Percentiles rank a stretch among this genome's conserved stretches.
Evolutionary conservation across 2,888 invertebrate species (phyloP).

Genomic region (Cheilosia pagana): DNA sequence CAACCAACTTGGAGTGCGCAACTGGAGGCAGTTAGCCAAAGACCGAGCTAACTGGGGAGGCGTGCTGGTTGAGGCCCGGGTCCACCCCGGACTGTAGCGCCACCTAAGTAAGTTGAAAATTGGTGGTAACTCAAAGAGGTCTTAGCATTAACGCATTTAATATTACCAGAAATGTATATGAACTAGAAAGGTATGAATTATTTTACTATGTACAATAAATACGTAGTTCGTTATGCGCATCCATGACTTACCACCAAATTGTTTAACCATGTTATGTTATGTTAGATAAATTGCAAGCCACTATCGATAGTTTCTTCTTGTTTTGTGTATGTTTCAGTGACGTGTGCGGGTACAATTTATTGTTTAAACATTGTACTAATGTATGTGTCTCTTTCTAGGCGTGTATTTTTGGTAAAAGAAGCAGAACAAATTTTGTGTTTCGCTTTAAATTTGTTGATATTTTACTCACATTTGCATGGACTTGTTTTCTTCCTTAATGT

Average conservation of each 20-base stretch:
- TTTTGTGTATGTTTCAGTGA: conserved; percentile 47
- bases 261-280: conserved; percentile 42
- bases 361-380: neutral
- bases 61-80: too few relatives aligned
- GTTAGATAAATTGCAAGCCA: conserved; percentile 26
- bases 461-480: conserved; percentile 95
- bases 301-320: conserved; percentile 12
- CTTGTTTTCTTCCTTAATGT: conserved; percentile 96
- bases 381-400: neutral
- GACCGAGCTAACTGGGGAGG: too few relatives aligned
- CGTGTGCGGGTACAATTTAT: conserved; percentile 6
- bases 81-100: too few relatives aligned
- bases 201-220: neutral
- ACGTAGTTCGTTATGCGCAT: neutral
- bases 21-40: too few relatives aligned
- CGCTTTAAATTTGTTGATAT: conserved; percentile 10
- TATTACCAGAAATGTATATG: neutral
- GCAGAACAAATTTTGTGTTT: conserved; percentile 48
- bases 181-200: neutral
- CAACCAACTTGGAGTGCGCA: too few relatives aligned
- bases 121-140: too few relatives aligned
- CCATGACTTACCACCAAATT: conserved; percentile 60
- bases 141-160: neutral
- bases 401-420: conserved; percentile 34
- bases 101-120: too few relatives aligned